Percentiles rank a stretch among this genome's conserved stretches.
Conservation (phyloP, 2,888 invertebrate species). For the Aleiodes alternator region DNA sequence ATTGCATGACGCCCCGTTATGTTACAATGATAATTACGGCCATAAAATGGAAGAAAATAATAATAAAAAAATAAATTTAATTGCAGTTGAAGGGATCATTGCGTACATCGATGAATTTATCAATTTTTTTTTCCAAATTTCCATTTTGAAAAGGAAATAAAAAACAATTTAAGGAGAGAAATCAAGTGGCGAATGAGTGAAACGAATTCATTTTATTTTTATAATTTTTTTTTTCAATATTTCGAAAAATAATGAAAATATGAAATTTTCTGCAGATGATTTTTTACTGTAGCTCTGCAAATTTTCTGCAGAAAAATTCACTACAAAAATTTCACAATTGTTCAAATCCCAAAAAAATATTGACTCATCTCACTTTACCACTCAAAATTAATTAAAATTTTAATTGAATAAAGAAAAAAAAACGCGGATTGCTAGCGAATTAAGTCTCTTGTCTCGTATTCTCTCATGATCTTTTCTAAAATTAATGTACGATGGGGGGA, state of each 20-base stretch:
- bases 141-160: neutral
- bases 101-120: neutral
- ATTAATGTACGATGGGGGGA: neutral
- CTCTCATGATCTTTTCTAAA: neutral
- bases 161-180: neutral
- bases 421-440: slow-evolving; percentile 17
- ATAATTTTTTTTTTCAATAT: too few species aligned
- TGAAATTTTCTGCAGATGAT: too few species aligned
- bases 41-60: neutral
- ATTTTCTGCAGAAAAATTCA: too few species aligned
- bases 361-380: slow-evolving; percentile 25
- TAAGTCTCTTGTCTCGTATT: neutral
- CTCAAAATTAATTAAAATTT: slow-evolving; percentile 36
- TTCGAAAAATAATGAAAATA: too few species aligned
- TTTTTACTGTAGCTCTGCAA: too few species aligned
- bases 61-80: neutral
- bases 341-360: neutral
- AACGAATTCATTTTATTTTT: too few species aligned
- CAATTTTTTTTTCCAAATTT: neutral
- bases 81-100: slow-evolving; percentile 10
- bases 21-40: neutral
- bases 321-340: too few species aligned
- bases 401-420: slow-evolving; percentile 21
- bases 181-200: neutral
- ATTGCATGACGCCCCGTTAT: slow-evolving; percentile 34